Evolutionary conservation across 1,140 invertebrate species (phyloP), one percentile per base, ranked within the genome.

Genomic region (Oryzaephilus surinamensis): DNA sequence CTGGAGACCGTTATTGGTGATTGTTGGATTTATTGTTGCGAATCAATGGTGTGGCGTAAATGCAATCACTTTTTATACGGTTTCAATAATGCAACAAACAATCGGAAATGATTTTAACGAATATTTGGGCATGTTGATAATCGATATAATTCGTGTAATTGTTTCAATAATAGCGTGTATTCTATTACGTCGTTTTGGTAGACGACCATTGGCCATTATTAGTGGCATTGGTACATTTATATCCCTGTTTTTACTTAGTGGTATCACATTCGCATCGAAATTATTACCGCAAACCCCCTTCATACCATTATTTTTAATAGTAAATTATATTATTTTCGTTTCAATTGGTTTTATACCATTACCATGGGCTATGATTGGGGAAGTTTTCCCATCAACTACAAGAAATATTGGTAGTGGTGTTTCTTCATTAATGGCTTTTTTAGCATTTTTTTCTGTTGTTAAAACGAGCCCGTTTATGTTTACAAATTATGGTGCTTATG

Each of bases 31-130:
- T 41, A 78, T 80, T 45, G 58, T 76, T 21, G 69, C 72, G 0
- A 66, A 67, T 36, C 77, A 80, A 45, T 75, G 76, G 39, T 68
- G 71, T 7, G 78, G 78, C 0, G 64, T 76, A 0, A 79, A 84
- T 53, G 78, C 77, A 1, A 66, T 86, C 1, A 74, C 74, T 28
- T 86, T 82, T 57, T 85, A 84, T 54, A 75, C 79, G 1, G 76
- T 82, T 12, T 63, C 70, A 19, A 77, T 76, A 26, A 70, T 72
- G 51, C 62, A 69, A 34, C 65, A 73, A 20, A 63, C 71, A 2
- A 55, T 74, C 2, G 69, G 64, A 2, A 58, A 60, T 12, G 58
- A 70, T 0, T 45, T 52, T 11, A 51, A 69, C 35, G 70, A 72
- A 20, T 75, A 76, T 41, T 38, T 71, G 16, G 72, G 69, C 0